Conservation (phyloP, 2,888 invertebrate genomes). For the Lottia scabra region DNA sequence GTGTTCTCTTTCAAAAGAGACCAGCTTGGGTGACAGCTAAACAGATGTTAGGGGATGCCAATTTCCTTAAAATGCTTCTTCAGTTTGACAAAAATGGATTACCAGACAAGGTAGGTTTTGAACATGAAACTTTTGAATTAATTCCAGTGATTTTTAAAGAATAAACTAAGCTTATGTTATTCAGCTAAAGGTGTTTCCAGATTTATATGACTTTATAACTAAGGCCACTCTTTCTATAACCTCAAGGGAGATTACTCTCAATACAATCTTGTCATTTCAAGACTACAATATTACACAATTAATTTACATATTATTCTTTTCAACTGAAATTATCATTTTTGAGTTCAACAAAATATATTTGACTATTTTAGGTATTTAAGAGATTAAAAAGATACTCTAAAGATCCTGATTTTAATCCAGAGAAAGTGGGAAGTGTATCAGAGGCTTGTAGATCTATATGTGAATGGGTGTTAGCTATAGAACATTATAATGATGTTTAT, state of each 20-base stretch:
- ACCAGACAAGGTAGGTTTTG: conserved; percentile 60
- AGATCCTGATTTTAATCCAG: conserved; percentile 66
- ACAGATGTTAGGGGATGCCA: conserved; percentile 62
- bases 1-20: conserved; percentile 66
- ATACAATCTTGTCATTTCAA: too few species aligned
- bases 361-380: conserved; percentile 54
- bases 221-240: too few species aligned
- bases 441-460: conserved; percentile 67
- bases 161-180: too few species aligned
- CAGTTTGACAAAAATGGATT: conserved; percentile 66
- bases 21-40: conserved; percentile 67
- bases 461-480: conserved; percentile 68
- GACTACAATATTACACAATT: too few species aligned
- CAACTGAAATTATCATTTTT: too few species aligned
- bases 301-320: too few species aligned
- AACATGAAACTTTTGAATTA: too few species aligned
- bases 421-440: conserved; percentile 65
- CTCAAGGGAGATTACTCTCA: too few species aligned
- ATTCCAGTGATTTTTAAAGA: too few species aligned
- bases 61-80: conserved; percentile 64
- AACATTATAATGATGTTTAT: conserved; percentile 67
- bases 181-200: too few species aligned
- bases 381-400: conserved; percentile 65
- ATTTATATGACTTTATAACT: too few species aligned
- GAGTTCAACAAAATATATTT: too few species aligned